phyloP scores from a whole-genome alignment of 2,797 vertebrate genomes.

The Catamblyrhynchus diadema region DNA sequence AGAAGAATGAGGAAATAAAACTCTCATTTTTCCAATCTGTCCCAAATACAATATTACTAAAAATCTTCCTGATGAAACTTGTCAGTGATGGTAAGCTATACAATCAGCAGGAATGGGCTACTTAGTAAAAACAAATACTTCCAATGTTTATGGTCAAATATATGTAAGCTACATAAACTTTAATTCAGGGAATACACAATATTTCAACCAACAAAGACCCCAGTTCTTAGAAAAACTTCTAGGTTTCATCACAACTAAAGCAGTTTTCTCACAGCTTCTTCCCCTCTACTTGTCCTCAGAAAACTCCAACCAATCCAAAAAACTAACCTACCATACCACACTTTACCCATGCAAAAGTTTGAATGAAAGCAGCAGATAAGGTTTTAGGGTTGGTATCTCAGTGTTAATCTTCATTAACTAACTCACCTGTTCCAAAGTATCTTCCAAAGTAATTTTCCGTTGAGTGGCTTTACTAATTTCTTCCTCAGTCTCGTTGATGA shows the following conservation, averaged over 20 bases:
- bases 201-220: background rate
- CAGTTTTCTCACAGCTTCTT: background rate
- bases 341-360: background rate
- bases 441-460: constrained; percentile 84
- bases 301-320: background rate
- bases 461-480: constrained; percentile 82
- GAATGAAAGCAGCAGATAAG: background rate
- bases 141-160: background rate
- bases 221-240: background rate
- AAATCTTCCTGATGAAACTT: background rate
- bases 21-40: background rate
- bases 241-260: background rate
- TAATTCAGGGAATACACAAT: background rate
- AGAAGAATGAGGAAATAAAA: background rate
- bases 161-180: background rate
- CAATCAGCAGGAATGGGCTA: background rate
- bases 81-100: background rate
- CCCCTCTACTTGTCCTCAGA: background rate
- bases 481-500: constrained; percentile 87
- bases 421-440: constrained; percentile 88
- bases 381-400: background rate
- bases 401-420: background rate
- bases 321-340: background rate
- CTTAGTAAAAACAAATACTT: background rate
- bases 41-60: background rate